These are phyloP conservation scores for Galbula dea DNA, from an alignment of 2,113 vertebrate species.

Conservation along the genomic window DNA sequence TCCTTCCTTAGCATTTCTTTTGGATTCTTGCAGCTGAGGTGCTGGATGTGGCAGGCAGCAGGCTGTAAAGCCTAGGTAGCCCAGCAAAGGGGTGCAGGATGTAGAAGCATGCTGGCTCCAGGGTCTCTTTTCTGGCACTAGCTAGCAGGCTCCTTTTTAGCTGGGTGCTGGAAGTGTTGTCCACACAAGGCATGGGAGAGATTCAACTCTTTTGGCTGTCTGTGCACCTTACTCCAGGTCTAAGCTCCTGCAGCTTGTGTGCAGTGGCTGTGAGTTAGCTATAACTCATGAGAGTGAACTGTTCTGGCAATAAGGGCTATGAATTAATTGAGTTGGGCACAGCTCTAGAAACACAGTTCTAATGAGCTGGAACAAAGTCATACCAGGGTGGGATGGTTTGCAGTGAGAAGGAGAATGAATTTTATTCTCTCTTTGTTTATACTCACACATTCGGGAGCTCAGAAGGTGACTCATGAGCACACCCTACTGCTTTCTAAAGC, in stretches of 20 bases:
- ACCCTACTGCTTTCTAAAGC: slow-evolving; percentile 3
- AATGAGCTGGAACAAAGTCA: slow-evolving; percentile 47
- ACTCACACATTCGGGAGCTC: not conserved
- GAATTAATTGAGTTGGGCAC: not conserved
- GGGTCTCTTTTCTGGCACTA: not conserved
- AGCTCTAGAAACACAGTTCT: not conserved
- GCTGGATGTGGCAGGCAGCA: not conserved
- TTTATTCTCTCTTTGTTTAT: not conserved
- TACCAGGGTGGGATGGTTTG: not conserved
- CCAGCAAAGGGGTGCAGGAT: rapidly evolving
- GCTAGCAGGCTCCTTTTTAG: not conserved
- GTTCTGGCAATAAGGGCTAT: not conserved
- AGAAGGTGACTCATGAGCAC: not conserved
- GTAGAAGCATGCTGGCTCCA: not conserved
- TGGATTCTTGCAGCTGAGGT: not conserved
- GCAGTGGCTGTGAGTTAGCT: rapidly evolving
- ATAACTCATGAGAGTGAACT: not conserved
- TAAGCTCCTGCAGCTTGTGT: not conserved
- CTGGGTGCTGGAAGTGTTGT: not conserved
- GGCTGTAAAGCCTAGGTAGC: not conserved
- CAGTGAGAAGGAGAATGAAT: not conserved
- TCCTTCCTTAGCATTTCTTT: not conserved
- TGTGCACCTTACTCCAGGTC: not conserved
- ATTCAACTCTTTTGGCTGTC: not conserved
- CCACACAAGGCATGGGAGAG: not conserved